phyloP scores from a whole-genome alignment of 1,140 invertebrate species.

The Drosophila dunni region DNA sequence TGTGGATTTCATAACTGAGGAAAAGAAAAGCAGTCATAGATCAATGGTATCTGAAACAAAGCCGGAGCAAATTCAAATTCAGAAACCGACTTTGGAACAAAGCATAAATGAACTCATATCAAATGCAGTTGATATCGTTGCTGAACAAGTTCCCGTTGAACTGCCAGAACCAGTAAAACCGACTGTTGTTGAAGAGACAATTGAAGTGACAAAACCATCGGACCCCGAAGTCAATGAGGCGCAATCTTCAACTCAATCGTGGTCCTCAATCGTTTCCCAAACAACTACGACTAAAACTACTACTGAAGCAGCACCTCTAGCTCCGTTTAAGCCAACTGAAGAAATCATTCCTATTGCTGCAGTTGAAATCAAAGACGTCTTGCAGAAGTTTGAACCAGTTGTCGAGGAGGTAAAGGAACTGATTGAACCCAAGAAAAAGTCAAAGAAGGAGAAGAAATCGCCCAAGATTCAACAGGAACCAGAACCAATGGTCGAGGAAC shows the following conservation, averaged over 20 bases:
- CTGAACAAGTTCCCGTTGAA: not conserved
- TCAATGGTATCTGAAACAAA: slow-evolving; percentile 10
- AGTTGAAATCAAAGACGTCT: not conserved
- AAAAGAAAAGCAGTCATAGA: slow-evolving; percentile 43
- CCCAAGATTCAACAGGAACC: not conserved
- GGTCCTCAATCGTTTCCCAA: slow-evolving; percentile 49
- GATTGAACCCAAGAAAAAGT: slow-evolving; percentile 30
- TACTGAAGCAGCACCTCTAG: not conserved
- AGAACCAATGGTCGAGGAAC: slow-evolving; percentile 18
- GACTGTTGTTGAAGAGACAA: slow-evolving; percentile 3
- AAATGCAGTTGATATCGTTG: not conserved
- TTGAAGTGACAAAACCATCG: not conserved
- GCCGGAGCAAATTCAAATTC: not conserved
- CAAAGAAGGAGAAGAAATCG: slow-evolving; percentile 43
- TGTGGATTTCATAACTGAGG: slow-evolving; percentile 66
- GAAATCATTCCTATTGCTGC: not conserved
- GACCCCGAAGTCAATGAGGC: not conserved
- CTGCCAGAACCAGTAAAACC: not conserved
- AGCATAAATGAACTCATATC: slow-evolving; percentile 7
- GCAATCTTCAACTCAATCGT: slow-evolving; percentile 15
- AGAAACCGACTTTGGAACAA: not conserved
- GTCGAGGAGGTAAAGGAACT: not conserved
- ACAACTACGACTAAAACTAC: slow-evolving; percentile 6
- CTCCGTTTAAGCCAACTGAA: slow-evolving; percentile 20
- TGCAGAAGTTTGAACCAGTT: not conserved